phyloP scores from a whole-genome alignment of 2,113 vertebrate species.

The Nibea albiflora region DNA sequence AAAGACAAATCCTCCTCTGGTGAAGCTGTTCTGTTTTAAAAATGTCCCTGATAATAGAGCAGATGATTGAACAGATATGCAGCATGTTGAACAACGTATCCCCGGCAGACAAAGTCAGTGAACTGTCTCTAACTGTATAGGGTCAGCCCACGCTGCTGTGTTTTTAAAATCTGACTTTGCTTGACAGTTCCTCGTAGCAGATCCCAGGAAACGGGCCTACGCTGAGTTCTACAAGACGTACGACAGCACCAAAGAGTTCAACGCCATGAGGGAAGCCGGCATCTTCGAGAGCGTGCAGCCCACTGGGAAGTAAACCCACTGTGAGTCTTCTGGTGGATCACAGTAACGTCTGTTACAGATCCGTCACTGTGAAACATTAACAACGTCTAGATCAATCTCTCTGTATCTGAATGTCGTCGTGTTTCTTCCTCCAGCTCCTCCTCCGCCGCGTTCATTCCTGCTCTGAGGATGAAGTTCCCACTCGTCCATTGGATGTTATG shows the following conservation, averaged over 20 bases:
- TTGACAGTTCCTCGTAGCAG: conserved; percentile 87
- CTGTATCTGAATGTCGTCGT: no score
- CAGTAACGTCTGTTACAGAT: background rate
- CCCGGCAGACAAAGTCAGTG: no score
- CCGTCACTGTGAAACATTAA: background rate
- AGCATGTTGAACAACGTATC: no score
- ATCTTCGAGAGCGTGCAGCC: conserved; percentile 88
- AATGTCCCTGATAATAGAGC: no score
- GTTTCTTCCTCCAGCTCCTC: conserved; percentile 46
- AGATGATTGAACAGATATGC: no score
- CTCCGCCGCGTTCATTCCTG: conserved; percentile 57
- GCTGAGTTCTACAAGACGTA: conserved; percentile 93
- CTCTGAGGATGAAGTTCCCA: conserved; percentile 54
- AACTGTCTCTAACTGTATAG: no score
- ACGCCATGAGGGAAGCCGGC: conserved; percentile 92
- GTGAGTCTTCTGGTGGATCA: conserved; percentile 54
- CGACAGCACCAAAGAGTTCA: conserved; percentile 90
- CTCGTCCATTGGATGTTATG: conserved; percentile 52
- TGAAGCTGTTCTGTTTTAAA: background rate
- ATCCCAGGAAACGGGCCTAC: conserved; percentile 91
- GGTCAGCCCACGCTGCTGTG: no score
- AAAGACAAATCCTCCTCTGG: no score
- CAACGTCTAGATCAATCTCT: no score
- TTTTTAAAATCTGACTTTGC: no score
- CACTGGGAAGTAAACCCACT: conserved; percentile 74